Conservation (phyloP, 2,797 vertebrate genomes). For the Enteromius anoplus region DNA sequence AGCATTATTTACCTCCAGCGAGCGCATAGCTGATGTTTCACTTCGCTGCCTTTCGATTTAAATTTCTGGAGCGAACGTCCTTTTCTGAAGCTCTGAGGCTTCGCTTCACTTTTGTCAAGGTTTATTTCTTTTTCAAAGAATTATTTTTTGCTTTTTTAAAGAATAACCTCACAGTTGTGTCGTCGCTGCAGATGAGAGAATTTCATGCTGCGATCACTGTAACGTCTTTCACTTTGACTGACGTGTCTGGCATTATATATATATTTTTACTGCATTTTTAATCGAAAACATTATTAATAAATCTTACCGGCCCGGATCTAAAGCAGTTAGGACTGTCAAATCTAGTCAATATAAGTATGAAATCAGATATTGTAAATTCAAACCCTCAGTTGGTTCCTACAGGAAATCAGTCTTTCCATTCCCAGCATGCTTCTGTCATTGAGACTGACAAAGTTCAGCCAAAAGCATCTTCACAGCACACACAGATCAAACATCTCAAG, state of each 20-base stretch:
- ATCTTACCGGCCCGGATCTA: neutral
- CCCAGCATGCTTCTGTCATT: constrained; percentile 17
- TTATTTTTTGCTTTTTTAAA: neutral
- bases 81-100: constrained; percentile 17
- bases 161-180: neutral
- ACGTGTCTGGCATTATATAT: neutral
- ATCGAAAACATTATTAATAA: neutral
- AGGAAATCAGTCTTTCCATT: constrained; percentile 29
- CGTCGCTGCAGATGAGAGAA: neutral
- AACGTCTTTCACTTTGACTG: neutral
- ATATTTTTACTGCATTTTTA: neutral
- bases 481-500: neutral
- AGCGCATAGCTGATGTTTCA: constrained; percentile 8
- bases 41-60: constrained; percentile 16
- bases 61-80: neutral
- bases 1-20: constrained; percentile 3
- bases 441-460: constrained; percentile 10
- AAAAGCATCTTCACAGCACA: constrained; percentile 15
- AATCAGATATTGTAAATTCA: neutral
- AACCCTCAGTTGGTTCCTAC: constrained; percentile 1
- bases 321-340: neutral
- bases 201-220: neutral
- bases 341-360: neutral
- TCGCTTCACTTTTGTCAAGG: neutral
- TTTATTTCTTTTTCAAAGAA: constrained; percentile 3